Evolutionary conservation across 2,797 vertebrate species (phyloP), one percentile per base, ranked within the genome.

Genomic region (Acanthopagrus latus): DNA sequence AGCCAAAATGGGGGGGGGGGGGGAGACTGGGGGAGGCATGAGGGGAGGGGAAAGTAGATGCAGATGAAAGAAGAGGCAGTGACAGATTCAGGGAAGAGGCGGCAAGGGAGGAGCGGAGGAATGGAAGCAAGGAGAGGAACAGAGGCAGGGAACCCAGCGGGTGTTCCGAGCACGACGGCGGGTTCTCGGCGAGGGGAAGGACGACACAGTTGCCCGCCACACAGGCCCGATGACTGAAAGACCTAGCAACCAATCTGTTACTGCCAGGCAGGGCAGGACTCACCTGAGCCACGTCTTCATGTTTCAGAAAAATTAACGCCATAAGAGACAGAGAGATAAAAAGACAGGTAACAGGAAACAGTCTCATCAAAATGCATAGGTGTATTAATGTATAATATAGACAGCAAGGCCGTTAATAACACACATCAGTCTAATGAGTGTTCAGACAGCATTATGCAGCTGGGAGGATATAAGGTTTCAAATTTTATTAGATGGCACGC

Each of bases 131-230:
- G 77, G 62, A 59, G 58, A 83, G 83, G 56, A 86, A 78, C n/a
- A 50, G 80, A 90, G 81, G 85, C 86, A 89, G 87, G 85, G 83
- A 90, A 86, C 88, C 58, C 91, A 89, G 90, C 91, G 89, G 91
- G 91, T 88, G 91, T 71, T 90, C 88, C 51, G 87, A 85, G 88
- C 88, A 84, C 0, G 85, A 29, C 43, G 72, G 90, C 88, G 80
- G 83, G 77, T 75, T 79, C 78, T 81, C 82, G 84, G 82, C 81
- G 71, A 23, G 66, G 55, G 90, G 64, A 82, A 66, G 54, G 81
- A 81, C 65, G 78, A 84, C 78, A 71, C 83, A 79, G 80, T 73
- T 78, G 83, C 81, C 81, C 27, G 78, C 86, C 75, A 47, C 18
- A 77, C 68, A 78, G 78, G 76, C 74, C n/a, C 11, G 57, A 65